These are phyloP conservation scores for Sula dactylatra DNA, from an alignment of 2,113 vertebrate species.

Conservation along the genomic window DNA sequence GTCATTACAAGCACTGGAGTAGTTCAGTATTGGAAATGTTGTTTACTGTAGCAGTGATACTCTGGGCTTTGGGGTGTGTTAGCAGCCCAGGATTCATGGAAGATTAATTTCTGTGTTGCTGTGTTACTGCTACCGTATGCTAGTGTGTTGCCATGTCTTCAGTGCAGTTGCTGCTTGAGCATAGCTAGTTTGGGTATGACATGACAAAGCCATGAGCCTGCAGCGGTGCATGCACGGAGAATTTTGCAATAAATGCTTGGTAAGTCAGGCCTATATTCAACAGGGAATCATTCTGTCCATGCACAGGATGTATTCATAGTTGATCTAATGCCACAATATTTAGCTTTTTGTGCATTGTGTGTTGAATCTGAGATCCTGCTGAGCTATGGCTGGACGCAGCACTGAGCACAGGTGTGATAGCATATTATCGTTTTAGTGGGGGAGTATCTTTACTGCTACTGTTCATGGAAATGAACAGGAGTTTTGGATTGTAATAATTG, in stretches of 20 bases:
- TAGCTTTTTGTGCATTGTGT: background rate
- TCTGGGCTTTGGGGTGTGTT: background rate
- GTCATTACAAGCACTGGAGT: background rate
- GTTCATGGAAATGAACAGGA: background rate
- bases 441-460: background rate
- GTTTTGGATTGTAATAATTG: background rate
- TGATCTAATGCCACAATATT: fast-evolving
- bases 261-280: background rate
- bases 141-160: background rate
- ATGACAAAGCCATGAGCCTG: background rate
- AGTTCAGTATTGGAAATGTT: background rate
- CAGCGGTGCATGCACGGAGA: fast-evolving
- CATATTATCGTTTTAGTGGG: background rate
- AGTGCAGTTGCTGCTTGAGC: background rate
- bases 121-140: background rate
- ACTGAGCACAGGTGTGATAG: background rate
- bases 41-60: too few species aligned
- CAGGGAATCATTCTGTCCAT: fast-evolving
- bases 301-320: fast-evolving
- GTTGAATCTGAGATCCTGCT: background rate
- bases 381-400: background rate
- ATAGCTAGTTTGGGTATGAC: fast-evolving
- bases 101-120: background rate
- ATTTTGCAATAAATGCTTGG: too few species aligned
- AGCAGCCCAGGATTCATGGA: background rate